Base-by-base conservation (phyloP, 2,797 vertebrate genomes). In the Lithobates pipiens region DNA sequence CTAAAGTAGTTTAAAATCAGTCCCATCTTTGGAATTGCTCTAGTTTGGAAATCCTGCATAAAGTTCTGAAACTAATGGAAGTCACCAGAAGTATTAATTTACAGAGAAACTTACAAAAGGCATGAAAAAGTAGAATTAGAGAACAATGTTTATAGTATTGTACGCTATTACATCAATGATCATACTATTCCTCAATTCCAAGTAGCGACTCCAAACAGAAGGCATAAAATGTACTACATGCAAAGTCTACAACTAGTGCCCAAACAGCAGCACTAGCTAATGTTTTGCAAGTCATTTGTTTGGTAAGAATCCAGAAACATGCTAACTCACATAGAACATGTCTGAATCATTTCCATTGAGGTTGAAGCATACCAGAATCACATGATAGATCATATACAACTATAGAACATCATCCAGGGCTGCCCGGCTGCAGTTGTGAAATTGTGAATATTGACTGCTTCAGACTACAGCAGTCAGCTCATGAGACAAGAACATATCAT, bases 401-500 rank as follows among this genome's bases (percentile, higher is more conserved):
- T 65, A 65, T 65, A 65, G n/a, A 65, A 65, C 10, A 25, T 65
- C 23, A 23, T 65, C 61, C 21, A 65, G 3, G n/a, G 61, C n/a
- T 63, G 46, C 46, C 46, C 15, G 61, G 23, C 61, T 67, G 9
- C 10, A 27, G 13, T 27, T 25, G 39, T 29, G n/a, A 65, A 34
- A 44, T 69, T 79, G 63, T 42, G n/a, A 67, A 67, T 68, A 78
- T 23, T 78, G 63, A 68, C 25, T 9, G 25, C 11, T 25, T 29
- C 36, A 69, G 42, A 79, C 67, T 44, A 79, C 39, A 34, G 67
- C 25, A 69, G 63, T 15, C 63, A 27, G 27, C 29, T 57, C 39
- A 71, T 10, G 27, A 39, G n/a, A 57, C 13, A 80, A 69, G 54
- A 80, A 72, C 77, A 77, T 69, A 69, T 44, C 63, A 69, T 50